These are phyloP conservation scores for Scylla paramamosain DNA, from an alignment of 1,140 invertebrate genomes.

Conservation along the genomic window DNA sequence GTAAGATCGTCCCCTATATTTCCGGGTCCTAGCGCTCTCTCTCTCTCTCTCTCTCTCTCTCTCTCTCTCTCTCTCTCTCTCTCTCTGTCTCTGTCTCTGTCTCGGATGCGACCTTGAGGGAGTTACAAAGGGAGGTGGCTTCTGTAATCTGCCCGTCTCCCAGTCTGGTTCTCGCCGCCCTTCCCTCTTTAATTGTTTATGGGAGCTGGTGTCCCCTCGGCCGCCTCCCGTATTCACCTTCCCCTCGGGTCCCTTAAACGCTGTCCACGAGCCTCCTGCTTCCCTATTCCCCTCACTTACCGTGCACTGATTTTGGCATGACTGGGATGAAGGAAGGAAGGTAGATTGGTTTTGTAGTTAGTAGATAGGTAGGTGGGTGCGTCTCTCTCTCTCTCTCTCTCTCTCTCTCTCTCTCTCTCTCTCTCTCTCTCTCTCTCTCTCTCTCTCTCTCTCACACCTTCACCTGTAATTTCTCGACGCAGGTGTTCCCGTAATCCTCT, in stretches of 20 bases:
- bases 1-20: too few species aligned
- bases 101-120: too few species aligned
- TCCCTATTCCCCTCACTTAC: neutral
- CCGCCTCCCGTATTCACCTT: constrained; percentile 2
- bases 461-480: neutral
- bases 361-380: too few species aligned
- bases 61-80: too few species aligned
- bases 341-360: neutral
- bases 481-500: neutral
- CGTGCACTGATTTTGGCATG: neutral
- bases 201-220: too few species aligned
- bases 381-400: neutral
- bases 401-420: constrained; percentile 11
- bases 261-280: neutral
- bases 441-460: neutral
- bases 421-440: constrained; percentile 19
- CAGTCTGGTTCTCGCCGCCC: too few species aligned
- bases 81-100: too few species aligned
- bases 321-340: neutral
- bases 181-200: too few species aligned
- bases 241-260: neutral
- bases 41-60: too few species aligned
- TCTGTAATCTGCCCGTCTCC: too few species aligned
- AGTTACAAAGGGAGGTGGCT: too few species aligned
- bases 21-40: too few species aligned